phyloP scores from a whole-genome alignment of 2,113 vertebrate genomes.

The Malurus elegans region DNA sequence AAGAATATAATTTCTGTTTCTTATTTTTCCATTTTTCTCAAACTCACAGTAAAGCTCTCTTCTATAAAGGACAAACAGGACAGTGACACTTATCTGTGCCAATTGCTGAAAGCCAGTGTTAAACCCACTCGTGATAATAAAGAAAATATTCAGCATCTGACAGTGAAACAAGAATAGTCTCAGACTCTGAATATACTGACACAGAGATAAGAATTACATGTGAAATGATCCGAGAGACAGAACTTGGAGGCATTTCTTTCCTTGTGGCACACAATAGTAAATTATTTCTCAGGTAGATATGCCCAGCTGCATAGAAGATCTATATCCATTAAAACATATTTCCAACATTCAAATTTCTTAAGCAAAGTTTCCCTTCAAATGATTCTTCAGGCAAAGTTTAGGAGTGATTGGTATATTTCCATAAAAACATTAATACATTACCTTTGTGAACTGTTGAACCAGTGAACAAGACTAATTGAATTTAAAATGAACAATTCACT shows the following conservation, averaged over 20 bases:
- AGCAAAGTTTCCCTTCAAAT: not conserved
- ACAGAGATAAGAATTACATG: not conserved
- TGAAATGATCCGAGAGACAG: not conserved
- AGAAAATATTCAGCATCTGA: not conserved
- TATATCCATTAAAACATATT: not conserved
- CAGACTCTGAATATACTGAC: not conserved
- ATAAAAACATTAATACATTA: slow-evolving; percentile 1
- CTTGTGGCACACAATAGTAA: not conserved
- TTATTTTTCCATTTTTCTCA: not conserved
- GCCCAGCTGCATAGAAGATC: not conserved
- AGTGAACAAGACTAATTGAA: not conserved
- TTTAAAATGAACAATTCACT: not conserved
- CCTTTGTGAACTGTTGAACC: not conserved
- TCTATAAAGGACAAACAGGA: not conserved
- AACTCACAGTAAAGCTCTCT: not conserved
- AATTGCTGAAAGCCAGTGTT: not conserved
- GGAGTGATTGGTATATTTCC: not conserved
- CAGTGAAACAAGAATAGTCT: not conserved
- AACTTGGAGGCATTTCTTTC: not conserved
- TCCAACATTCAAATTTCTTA: not conserved
- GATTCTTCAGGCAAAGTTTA: not conserved
- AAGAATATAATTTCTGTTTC: not conserved
- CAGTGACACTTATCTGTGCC: not conserved
- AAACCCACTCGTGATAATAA: not conserved
- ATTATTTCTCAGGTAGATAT: not conserved